Conservation (phyloP, 2,888 invertebrate species). For the Philaethria dido region DNA sequence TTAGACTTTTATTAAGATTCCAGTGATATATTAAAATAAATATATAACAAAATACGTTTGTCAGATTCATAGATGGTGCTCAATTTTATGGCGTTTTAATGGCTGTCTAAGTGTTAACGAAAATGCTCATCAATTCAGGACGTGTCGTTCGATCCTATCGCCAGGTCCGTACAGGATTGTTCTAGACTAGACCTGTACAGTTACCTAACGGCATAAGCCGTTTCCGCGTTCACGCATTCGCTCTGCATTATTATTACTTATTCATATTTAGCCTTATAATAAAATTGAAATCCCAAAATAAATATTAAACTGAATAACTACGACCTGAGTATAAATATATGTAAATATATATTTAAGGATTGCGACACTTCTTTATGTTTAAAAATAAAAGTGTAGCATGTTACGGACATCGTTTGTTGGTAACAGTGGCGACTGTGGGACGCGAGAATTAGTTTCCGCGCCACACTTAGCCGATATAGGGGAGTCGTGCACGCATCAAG, state of each 20-base stretch:
- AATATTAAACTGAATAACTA: background rate
- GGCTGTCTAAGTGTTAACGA: constrained; percentile 39
- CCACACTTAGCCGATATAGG: constrained; percentile 75
- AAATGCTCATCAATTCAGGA: constrained; percentile 70
- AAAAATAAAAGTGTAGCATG: constrained; percentile 26
- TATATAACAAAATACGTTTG: background rate
- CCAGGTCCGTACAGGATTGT: constrained; percentile 70
- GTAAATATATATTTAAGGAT: background rate
- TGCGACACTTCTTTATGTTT: background rate
- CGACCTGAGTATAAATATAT: background rate
- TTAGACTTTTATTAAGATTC: background rate
- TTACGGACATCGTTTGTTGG: constrained; percentile 5
- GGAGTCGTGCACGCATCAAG: constrained; percentile 72
- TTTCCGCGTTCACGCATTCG: constrained; percentile 76
- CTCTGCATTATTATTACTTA: constrained; percentile 60
- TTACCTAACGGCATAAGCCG: constrained; percentile 77
- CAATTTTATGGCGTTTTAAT: constrained; percentile 18
- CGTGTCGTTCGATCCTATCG: constrained; percentile 72
- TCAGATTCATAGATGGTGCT: background rate
- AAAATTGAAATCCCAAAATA: constrained; percentile 23
- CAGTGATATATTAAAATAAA: background rate
- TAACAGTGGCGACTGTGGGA: constrained; percentile 37
- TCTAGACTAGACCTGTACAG: constrained; percentile 78
- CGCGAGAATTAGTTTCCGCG: constrained; percentile 53
- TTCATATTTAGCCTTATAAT: constrained; percentile 45